A percentile compares a stretch with the other conserved stretches of the same genome.
Evolutionary conservation across 1,140 invertebrate genomes (phyloP).

Genomic region (Euwallacea similis): DNA sequence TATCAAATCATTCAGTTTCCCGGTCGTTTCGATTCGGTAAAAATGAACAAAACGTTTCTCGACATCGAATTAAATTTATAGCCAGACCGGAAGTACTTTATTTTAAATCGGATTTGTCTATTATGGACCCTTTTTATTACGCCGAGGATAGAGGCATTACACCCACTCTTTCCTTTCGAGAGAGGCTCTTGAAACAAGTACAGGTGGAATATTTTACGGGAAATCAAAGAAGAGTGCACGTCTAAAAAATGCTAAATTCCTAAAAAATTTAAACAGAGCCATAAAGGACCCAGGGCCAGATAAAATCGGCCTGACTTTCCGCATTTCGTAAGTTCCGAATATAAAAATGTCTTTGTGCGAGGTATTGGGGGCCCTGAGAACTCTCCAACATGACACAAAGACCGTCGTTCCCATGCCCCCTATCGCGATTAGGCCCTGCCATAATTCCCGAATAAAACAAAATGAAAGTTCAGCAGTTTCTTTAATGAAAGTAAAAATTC

Average conservation of each 20-base stretch:
- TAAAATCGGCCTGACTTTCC: constrained; percentile 6
- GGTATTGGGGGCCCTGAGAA: constrained; percentile 3
- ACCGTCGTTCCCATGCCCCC: neutral
- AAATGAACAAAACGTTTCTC: constrained; percentile 19
- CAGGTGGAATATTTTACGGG: neutral
- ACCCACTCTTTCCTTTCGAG: neutral
- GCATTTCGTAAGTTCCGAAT: constrained; percentile 4
- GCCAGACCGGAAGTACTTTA: constrained; percentile 19
- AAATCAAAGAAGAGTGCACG: neutral
- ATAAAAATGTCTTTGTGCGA: constrained; percentile 8
- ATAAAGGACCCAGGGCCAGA: neutral
- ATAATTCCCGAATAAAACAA: neutral
- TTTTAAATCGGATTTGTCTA: constrained; percentile 11
- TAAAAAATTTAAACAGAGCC: neutral
- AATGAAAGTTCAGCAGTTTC: constrained; percentile 9
- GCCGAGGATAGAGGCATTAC: neutral
- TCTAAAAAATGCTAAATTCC: neutral
- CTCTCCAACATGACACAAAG: constrained; percentile 9
- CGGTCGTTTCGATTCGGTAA: constrained; percentile 14
- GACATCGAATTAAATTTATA: constrained; percentile 26
- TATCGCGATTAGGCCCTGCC: constrained; percentile 7
- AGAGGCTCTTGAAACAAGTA: neutral
- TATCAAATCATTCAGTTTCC: constrained; percentile 19
- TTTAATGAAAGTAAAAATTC: constrained; percentile 20
- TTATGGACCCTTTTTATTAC: constrained; percentile 2